Conservation (phyloP, 2,113 vertebrate species). For the Arizona elegans region DNA sequence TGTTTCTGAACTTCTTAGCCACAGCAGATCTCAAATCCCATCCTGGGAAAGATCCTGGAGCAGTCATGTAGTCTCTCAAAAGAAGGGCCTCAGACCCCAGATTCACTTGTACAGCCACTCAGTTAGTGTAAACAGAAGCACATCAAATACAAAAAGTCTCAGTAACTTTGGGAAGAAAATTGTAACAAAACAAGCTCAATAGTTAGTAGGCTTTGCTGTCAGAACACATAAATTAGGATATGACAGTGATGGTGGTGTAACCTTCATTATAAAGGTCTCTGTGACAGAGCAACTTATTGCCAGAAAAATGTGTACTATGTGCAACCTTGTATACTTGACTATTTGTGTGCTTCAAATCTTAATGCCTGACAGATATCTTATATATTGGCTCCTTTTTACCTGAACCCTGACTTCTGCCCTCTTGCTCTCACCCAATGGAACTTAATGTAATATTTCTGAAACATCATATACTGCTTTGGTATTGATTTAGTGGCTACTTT, state of each 20-base stretch:
- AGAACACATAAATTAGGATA: neutral
- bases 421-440: neutral
- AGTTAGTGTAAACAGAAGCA: neutral
- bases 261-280: neutral
- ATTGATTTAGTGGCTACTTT: neutral
- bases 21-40: neutral
- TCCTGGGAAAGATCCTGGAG: neutral
- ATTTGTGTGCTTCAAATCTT: neutral
- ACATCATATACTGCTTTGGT: neutral
- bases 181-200: neutral
- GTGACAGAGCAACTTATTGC: neutral
- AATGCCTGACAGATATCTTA: neutral
- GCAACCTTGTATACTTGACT: neutral
- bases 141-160: neutral
- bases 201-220: neutral
- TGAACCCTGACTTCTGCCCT: neutral
- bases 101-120: neutral
- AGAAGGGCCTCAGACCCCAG: neutral
- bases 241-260: neutral
- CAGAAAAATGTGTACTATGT: neutral
- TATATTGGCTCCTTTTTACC: neutral
- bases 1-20: neutral
- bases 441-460: neutral
- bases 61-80: neutral
- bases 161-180: neutral